Evolutionary conservation across 2,113 vertebrate species (phyloP), one percentile per base, ranked within the genome.

Genomic region (Ramphastos sulfuratus): DNA sequence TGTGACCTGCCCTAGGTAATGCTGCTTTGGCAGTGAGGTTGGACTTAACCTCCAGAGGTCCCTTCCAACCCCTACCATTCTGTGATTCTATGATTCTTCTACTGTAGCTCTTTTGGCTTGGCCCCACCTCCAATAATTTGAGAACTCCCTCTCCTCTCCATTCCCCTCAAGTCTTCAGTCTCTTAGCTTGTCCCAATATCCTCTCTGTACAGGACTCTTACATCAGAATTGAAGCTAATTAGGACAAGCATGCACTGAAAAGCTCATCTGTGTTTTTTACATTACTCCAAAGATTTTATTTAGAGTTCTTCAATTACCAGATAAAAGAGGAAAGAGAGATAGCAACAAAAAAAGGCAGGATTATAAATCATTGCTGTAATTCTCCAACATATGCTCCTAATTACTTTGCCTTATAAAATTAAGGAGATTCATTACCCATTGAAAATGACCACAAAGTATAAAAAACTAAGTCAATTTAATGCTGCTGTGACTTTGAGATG

Each of bases 381-480:
- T 83, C 30, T 77, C 60, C 56, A 85, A 79, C 61, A 58, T 72
- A 87, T 37, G 60, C 18, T 77, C 9, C 30, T 60, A 83, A 94
- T 30, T 20, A 67, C 10, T 81, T 74, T 30, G 23, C 39, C 12
- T 77, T 44, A 81, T 12, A 81, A 93, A 93, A 92, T 74, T 67
- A 78, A 70, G 27, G n/a, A 23, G n/a, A 85, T 73, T 59, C 19
- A 91, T 61, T 48, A 77, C 37, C 64, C 65, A 67, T 37, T 88
- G 48, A 65, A 86, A 93, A 86, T 59, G 23, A 86, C 54, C 80
- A 88, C 23, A 21, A 76, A 92, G 37, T 72, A 94, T 39, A 37
- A 84, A 91, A 90, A 90, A 46, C 7, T 56, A 78, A 54, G 77
- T 84, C 65, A 90, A 79, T 90, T 89, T 84, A 95, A 92, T 59